phyloP scores from a whole-genome alignment of 2,113 vertebrate species.

The Castor canadensis region DNA sequence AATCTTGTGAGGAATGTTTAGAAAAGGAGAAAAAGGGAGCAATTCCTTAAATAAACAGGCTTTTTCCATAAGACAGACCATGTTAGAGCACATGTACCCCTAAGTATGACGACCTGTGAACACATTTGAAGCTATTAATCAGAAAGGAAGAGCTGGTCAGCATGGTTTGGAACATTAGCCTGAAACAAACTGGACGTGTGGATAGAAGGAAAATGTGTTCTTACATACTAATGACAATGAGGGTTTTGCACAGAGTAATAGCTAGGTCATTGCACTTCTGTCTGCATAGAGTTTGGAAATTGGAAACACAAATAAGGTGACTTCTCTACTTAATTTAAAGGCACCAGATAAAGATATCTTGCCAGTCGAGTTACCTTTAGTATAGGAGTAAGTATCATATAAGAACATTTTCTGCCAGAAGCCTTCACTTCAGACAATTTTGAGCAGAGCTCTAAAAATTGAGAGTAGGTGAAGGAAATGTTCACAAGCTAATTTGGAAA shows the following conservation, averaged over 20 bases:
- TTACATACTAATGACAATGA: not conserved
- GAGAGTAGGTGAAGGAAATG: not conserved
- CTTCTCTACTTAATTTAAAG: conserved; percentile 33
- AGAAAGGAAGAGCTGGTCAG: not conserved
- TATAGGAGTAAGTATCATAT: not conserved
- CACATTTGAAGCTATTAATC: not conserved
- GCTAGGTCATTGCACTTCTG: not conserved
- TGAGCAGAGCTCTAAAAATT: not conserved
- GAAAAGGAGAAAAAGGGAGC: not conserved
- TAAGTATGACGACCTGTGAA: not conserved
- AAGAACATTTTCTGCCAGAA: not conserved
- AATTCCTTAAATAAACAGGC: not conserved
- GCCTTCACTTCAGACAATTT: not conserved
- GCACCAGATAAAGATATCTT: not conserved
- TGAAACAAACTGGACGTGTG: not conserved
- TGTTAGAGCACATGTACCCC: too few species aligned
- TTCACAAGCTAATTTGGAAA: not conserved
- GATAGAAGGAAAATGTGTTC: not conserved
- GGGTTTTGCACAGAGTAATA: not conserved
- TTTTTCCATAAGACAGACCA: too few species aligned
- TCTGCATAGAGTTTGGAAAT: not conserved
- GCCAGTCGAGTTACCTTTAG: not conserved
- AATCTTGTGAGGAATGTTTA: not conserved
- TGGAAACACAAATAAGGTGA: not conserved
- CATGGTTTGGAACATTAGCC: not conserved